A percentile compares a stretch with the other conserved stretches of the same genome.
Conservation (phyloP, 2,888 invertebrate genomes). For the Cenopis cana region DNA sequence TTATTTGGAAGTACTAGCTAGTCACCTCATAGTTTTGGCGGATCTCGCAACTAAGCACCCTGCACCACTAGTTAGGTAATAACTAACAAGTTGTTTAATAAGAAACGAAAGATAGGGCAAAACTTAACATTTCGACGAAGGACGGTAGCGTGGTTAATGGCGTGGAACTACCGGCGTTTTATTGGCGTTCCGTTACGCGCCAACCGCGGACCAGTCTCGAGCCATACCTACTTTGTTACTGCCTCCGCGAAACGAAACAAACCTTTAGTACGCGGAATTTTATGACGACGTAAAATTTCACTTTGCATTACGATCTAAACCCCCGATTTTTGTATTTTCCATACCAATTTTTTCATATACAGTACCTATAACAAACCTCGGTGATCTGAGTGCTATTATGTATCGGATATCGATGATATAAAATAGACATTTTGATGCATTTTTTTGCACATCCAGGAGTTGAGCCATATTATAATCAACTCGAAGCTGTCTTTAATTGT, state of each 20-base stretch:
- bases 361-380: conserved; percentile 30
- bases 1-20: conserved; percentile 8
- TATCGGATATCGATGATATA: conserved; percentile 6
- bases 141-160: conserved; percentile 62
- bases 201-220: conserved; percentile 44
- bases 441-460: neutral
- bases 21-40: neutral
- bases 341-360: conserved; percentile 24
- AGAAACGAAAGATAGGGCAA: conserved; percentile 49
- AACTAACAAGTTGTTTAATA: too few species aligned
- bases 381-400: conserved; percentile 11
- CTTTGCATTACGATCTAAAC: conserved; percentile 59
- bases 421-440: too few species aligned
- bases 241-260: conserved; percentile 21
- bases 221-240: conserved; percentile 32
- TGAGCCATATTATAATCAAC: too few species aligned
- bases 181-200: conserved; percentile 50
- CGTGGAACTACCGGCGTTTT: conserved; percentile 59
- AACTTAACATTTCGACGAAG: conserved; percentile 35
- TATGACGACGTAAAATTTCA: conserved; percentile 75
- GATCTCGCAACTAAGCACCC: conserved; percentile 11
- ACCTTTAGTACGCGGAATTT: conserved; percentile 64
- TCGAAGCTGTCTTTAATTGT: too few species aligned
- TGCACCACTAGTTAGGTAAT: conserved; percentile 22
- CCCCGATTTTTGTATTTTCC: conserved; percentile 31